Conservation (phyloP, 2,888 invertebrate genomes). For the Megamerina dolium region DNA sequence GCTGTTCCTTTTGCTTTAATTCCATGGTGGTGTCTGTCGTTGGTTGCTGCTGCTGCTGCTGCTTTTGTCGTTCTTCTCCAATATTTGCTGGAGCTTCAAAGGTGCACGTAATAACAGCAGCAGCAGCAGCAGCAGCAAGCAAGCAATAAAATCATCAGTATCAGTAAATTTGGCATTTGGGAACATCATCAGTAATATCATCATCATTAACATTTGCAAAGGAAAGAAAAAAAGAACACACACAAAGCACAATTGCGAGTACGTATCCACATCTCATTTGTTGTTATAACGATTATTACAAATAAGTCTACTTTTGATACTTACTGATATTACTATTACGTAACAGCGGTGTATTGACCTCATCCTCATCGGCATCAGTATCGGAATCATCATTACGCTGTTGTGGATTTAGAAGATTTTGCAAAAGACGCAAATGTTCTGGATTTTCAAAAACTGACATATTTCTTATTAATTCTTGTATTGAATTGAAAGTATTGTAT, state of each 20-base stretch:
- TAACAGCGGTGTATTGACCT: too few species aligned
- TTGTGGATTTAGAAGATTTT: constrained; percentile 35
- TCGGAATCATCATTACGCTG: constrained; percentile 35
- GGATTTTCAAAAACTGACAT: constrained; percentile 45
- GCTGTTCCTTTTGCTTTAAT: not conserved
- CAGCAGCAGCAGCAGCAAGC: too few species aligned
- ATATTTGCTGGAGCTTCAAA: constrained; percentile 51
- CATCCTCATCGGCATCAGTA: constrained; percentile 34
- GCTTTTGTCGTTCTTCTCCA: constrained; percentile 24
- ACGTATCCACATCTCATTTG: not conserved
- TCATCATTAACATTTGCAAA: too few species aligned
- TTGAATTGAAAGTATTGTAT: too few species aligned
- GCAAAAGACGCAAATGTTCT: constrained; percentile 35
- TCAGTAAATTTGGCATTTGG: too few species aligned
- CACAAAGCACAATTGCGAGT: too few species aligned
- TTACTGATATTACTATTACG: constrained; percentile 30
- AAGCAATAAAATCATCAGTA: too few species aligned
- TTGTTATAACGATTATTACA: not conserved
- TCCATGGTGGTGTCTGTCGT: too few species aligned
- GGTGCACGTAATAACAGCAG: not conserved
- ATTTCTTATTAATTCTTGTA: constrained; percentile 7
- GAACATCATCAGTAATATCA: too few species aligned
- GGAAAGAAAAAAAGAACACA: too few species aligned
- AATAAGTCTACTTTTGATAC: constrained; percentile 11
- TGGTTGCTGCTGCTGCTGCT: constrained; percentile 7